A percentile compares a stretch with the other conserved stretches of the same genome.
phyloP scores from a whole-genome alignment of 2,888 invertebrate genomes.

The Melanchra persicariae region DNA sequence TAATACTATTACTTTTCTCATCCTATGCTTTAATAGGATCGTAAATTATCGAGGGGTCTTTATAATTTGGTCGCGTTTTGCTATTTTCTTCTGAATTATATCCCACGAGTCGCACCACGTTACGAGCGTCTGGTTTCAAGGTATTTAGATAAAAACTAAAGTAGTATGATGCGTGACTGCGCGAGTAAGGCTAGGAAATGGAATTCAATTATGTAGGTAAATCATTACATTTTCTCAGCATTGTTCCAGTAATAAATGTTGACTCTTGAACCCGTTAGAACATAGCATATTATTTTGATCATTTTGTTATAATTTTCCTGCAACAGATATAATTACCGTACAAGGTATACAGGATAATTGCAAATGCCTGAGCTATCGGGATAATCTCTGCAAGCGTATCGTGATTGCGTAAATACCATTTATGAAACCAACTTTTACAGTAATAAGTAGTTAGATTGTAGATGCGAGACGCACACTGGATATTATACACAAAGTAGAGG shows the following conservation, averaged over 20 bases:
- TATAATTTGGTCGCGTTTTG: slow-evolving; percentile 46
- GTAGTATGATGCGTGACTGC: slow-evolving; percentile 69
- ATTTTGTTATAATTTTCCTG: slow-evolving; percentile 38
- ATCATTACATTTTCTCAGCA: slow-evolving; percentile 56
- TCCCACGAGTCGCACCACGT: slow-evolving; percentile 64
- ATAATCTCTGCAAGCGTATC: slow-evolving; percentile 45
- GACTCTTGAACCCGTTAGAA: slow-evolving; percentile 54
- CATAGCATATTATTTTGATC: slow-evolving; percentile 25
- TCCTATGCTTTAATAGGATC: slow-evolving; percentile 29
- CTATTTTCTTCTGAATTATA: slow-evolving; percentile 57
- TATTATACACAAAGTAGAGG: slow-evolving; percentile 36
- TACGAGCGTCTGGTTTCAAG: slow-evolving; percentile 68
- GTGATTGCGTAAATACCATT: slow-evolving; percentile 45
- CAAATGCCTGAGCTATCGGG: slow-evolving; percentile 51
- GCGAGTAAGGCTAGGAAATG: slow-evolving; percentile 63
- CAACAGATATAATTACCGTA: background rate
- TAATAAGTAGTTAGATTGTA: slow-evolving; percentile 46
- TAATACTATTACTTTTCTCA: slow-evolving; percentile 46
- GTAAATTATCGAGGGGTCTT: slow-evolving; percentile 45
- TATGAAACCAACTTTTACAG: slow-evolving; percentile 53
- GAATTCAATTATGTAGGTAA: slow-evolving; percentile 58
- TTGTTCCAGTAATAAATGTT: slow-evolving; percentile 53
- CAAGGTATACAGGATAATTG: slow-evolving; percentile 26
- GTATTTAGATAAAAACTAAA: slow-evolving; percentile 70
- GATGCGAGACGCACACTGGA: slow-evolving; percentile 29